phyloP scores from a whole-genome alignment of 1,140 invertebrate genomes.

The Araneus ventricosus region DNA sequence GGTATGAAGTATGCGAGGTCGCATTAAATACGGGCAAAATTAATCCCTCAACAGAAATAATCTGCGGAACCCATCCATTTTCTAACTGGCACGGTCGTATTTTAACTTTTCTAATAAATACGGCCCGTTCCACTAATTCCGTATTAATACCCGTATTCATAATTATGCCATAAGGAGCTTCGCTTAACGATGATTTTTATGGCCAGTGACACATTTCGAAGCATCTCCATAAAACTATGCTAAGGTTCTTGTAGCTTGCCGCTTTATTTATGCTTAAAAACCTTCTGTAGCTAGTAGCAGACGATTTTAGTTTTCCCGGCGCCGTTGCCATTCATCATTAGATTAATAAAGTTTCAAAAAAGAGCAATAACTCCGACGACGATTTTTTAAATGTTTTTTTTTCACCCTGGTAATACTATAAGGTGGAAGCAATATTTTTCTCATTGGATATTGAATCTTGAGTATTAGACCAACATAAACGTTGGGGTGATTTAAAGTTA shows the following conservation, averaged over 20 bases:
- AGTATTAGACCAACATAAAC: background rate
- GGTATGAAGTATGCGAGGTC: constrained; percentile 34
- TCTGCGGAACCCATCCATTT: constrained; percentile 50
- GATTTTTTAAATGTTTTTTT: constrained; percentile 11
- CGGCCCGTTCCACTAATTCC: constrained; percentile 69
- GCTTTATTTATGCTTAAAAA: constrained; percentile 6
- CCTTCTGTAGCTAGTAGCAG: background rate
- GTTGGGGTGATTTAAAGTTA: background rate
- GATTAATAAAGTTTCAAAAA: constrained; percentile 63
- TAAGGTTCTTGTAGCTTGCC: constrained; percentile 5
- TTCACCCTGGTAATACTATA: background rate
- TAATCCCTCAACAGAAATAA: constrained; percentile 71
- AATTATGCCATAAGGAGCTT: constrained; percentile 61
- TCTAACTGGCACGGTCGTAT: constrained; percentile 34
- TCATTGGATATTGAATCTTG: background rate
- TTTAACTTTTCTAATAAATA: constrained; percentile 72
- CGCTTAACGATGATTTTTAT: constrained; percentile 70
- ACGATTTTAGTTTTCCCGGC: constrained; percentile 38
- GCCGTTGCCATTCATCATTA: constrained; percentile 64
- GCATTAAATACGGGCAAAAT: constrained; percentile 66
- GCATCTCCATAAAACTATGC: constrained; percentile 61
- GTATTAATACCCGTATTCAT: constrained; percentile 68
- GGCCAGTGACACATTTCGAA: constrained; percentile 56
- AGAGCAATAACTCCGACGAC: constrained; percentile 44
- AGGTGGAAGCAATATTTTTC: background rate